Conservation (phyloP, 2,888 invertebrate genomes). For the Tinea pellionella region DNA sequence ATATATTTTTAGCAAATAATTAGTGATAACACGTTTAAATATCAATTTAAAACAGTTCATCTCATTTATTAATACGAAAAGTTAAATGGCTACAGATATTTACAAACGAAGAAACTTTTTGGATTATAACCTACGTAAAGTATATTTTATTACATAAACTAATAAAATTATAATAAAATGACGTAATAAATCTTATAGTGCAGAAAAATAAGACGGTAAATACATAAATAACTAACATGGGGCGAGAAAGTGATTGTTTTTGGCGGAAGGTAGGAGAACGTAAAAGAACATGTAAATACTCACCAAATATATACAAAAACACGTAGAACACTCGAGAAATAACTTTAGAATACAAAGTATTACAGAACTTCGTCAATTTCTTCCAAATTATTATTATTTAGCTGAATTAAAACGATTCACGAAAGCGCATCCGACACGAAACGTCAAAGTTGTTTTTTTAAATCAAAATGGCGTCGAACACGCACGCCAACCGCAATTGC, state of each 20-base stretch:
- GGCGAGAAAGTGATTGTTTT: not conserved
- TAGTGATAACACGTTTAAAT: too few relatives aligned
- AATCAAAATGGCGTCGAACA: not conserved
- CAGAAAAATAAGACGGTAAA: not conserved
- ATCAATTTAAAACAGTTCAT: too few relatives aligned
- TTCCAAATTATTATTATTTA: not conserved
- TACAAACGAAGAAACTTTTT: too few relatives aligned
- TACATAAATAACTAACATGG: not conserved
- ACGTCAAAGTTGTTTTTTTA: slow-evolving; percentile 1
- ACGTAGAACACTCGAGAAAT: not conserved
- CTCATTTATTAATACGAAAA: too few relatives aligned
- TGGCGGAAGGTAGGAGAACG: not conserved
- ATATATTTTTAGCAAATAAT: too few relatives aligned
- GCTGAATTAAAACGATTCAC: not conserved
- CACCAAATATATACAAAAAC: not conserved
- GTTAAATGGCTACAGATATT: too few relatives aligned
- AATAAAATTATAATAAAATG: too few relatives aligned
- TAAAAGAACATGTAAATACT: not conserved
- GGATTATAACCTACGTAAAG: too few relatives aligned
- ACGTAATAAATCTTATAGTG: too few relatives aligned
- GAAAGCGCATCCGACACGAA: not conserved
- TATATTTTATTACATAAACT: too few relatives aligned
- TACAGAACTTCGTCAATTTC: not conserved
- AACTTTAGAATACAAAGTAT: not conserved
- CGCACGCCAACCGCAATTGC: not conserved